Evolutionary conservation across 2,113 vertebrate species (phyloP), one percentile per base, ranked within the genome.

Genomic region (Percina caprodes): DNA sequence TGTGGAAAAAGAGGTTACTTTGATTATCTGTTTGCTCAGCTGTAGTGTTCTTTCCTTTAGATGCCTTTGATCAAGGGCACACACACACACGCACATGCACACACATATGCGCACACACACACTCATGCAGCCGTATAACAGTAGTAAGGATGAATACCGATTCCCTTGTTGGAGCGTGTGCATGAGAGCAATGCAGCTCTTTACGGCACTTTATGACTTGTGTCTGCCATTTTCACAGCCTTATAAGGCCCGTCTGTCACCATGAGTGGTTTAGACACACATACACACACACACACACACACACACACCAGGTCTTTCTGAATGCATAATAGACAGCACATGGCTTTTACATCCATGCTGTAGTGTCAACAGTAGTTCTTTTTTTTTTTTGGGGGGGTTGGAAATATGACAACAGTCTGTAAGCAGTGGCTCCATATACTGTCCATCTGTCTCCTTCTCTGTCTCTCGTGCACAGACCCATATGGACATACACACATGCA

Each of bases 181-280:
- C 75, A 62, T 51, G 24, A 62, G 59, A 30, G 19, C 54, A 58
- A 61, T 79, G 69, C 79, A 55, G 71, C 45, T 54, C 63, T 51
- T 33, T 82, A 61, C 61, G 9, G 45, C 83, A 63, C 77, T 87
- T 77, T 80, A 74, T 77, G 74, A 75, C 70, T 79, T 69, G 26
- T 55, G 62, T 56, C 49, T 88, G 82, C 86, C 74, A 88, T 87
- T 74, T 83, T 70, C 70, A 90, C 73, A 24, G 54, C 92, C 93
- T 91, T 94, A 93, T 92, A 93, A 86, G 93, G 92, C 23, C 13
- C 74, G 86, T 83, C 86, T 91, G 86, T 90, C 83, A 79, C 89
- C 23, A 2, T 60, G 56, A 73, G 52, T 48, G 71, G 42, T 77
- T 78, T 59, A 58, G 62, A 65, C 52, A 46, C 51, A 45, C 65